phyloP scores from a whole-genome alignment of 2,888 invertebrate species.

The Morinoia aosen region DNA sequence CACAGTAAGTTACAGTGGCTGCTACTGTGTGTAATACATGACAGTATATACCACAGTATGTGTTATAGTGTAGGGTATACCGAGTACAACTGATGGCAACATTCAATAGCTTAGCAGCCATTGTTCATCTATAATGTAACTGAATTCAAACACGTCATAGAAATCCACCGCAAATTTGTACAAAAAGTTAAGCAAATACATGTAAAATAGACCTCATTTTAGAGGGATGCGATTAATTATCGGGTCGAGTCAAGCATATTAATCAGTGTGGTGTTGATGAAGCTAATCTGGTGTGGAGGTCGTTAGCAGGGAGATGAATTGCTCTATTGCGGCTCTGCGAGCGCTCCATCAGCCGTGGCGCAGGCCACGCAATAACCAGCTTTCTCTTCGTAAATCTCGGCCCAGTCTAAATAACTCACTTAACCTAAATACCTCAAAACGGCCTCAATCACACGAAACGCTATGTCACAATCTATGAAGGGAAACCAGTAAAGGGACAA shows the following conservation, averaged over 20 bases:
- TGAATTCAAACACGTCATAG: too few species aligned
- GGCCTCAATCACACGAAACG: not conserved
- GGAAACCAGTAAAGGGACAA: too few species aligned
- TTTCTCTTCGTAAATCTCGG: not conserved
- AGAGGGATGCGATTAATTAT: not conserved
- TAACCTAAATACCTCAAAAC: not conserved
- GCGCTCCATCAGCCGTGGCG: slow-evolving; percentile 4
- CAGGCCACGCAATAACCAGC: not conserved
- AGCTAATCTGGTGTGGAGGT: slow-evolving; percentile 35
- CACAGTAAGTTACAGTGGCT: too few species aligned
- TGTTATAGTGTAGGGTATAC: too few species aligned
- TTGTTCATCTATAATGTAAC: too few species aligned
- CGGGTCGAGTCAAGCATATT: slow-evolving; percentile 18
- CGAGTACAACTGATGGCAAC: too few species aligned
- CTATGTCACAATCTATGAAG: too few species aligned
- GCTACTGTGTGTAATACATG: too few species aligned
- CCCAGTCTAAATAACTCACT: not conserved
- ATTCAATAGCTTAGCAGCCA: too few species aligned
- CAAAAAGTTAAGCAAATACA: not conserved
- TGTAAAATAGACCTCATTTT: not conserved
- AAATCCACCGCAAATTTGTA: not conserved
- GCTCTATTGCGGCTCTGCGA: slow-evolving; percentile 15
- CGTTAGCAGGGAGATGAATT: slow-evolving; percentile 27
- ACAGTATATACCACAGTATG: too few species aligned
- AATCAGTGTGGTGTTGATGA: not conserved